Percentiles rank a stretch among this genome's conserved stretches.
Conservation (phyloP, 2,113 vertebrate genomes). For the Sarotherodon lohbergeri region DNA sequence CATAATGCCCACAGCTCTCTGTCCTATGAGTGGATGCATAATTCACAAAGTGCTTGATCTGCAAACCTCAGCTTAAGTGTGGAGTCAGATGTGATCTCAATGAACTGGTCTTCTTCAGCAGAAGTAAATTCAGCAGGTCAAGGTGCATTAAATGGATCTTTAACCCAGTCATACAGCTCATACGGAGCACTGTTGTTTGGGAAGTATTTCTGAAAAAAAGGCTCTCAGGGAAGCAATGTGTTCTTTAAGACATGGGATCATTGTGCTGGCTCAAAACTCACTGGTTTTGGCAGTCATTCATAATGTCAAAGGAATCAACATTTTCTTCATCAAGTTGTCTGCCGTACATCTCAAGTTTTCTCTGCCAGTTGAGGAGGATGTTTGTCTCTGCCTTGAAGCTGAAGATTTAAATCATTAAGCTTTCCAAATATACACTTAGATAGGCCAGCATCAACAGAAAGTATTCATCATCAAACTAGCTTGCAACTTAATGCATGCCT, state of each 20-base stretch:
- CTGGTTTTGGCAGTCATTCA: not conserved
- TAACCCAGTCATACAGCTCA: not conserved
- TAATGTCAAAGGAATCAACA: not conserved
- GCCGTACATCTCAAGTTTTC: not conserved
- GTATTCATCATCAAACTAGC: not conserved
- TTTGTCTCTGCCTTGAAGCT: not conserved
- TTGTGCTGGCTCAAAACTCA: not conserved
- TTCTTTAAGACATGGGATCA: not conserved
- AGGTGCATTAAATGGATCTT: not conserved
- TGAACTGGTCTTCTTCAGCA: no score
- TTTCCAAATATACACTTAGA: conserved; percentile 16
- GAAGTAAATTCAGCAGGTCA: not conserved
- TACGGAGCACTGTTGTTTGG: not conserved
- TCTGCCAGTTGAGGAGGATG: not conserved
- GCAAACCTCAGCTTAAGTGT: no score
- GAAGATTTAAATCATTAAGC: conserved; percentile 8
- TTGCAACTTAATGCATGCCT: not conserved
- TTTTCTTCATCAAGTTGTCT: not conserved
- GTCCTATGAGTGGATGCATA: no score
- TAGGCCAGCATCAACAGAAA: conserved; percentile 14
- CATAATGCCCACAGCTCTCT: no score
- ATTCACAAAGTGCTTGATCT: no score
- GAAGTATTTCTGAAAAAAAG: not conserved
- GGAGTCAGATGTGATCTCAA: no score
- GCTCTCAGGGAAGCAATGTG: not conserved